Conservation (phyloP, 2,888 invertebrate species). For the Alsophila aescularia region DNA sequence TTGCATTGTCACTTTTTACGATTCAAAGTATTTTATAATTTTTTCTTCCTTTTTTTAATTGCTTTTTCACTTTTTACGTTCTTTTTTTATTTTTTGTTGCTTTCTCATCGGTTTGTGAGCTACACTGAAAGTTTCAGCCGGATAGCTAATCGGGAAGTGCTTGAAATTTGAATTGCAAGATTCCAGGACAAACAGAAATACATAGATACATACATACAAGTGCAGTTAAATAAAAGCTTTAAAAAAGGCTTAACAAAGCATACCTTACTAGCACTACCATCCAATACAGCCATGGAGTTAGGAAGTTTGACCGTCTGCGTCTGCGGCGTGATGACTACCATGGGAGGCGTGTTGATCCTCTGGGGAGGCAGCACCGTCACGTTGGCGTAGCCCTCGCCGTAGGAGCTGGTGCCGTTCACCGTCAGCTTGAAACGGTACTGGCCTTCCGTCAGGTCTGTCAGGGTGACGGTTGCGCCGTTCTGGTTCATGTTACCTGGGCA, state of each 20-base stretch:
- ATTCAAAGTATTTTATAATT: too few relatives aligned
- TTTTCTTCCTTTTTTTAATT: too few relatives aligned
- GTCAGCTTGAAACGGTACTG: conserved; percentile 93
- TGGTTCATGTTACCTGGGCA: conserved; percentile 90
- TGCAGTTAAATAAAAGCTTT: too few relatives aligned
- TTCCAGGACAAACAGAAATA: too few relatives aligned
- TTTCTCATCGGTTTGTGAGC: too few relatives aligned
- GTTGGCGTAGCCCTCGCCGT: conserved; percentile 93
- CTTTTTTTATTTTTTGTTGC: too few relatives aligned
- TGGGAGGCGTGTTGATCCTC: conserved; percentile 92
- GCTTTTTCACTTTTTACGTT: too few relatives aligned
- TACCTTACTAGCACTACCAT: conserved; percentile 90
- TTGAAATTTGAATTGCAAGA: too few relatives aligned
- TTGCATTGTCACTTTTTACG: too few relatives aligned
- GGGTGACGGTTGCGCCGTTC: conserved; percentile 92
- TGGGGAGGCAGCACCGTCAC: conserved; percentile 95
- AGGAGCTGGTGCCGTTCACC: conserved; percentile 91
- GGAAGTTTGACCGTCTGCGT: conserved; percentile 95
- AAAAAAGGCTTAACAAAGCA: neutral
- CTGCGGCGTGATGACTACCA: conserved; percentile 93
- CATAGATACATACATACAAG: too few relatives aligned
- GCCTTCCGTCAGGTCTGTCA: conserved; percentile 94
- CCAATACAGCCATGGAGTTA: conserved; percentile 94
- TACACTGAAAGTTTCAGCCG: too few relatives aligned
- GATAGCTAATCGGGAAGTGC: too few relatives aligned